phyloP scores from a whole-genome alignment of 2,797 vertebrate genomes.

The Enteromius viviparus region DNA sequence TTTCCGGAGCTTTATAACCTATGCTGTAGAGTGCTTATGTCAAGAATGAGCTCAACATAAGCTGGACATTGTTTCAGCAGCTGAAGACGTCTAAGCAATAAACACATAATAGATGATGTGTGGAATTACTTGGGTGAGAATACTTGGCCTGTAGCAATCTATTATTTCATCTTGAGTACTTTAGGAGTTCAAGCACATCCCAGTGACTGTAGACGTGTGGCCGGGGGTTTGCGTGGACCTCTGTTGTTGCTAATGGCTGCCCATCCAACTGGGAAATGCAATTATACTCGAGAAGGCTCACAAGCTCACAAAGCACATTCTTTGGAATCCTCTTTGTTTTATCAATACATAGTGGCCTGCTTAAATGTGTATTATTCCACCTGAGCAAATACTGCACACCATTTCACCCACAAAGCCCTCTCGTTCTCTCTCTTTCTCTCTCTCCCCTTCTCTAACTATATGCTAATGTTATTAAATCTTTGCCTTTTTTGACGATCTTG shows the following conservation, averaged over 20 bases:
- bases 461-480: conserved; percentile 56
- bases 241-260: conserved; percentile 75
- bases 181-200: conserved; percentile 21
- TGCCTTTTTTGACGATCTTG: conserved; percentile 67
- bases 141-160: conserved; percentile 25
- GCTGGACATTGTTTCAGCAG: conserved; percentile 44
- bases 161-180: conserved; percentile 18
- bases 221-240: conserved; percentile 53
- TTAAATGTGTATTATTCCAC: conserved; percentile 88
- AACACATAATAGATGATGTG: conserved; percentile 33
- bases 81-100: conserved; percentile 17
- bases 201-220: conserved; percentile 12
- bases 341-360: conserved; percentile 78
- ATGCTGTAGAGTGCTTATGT: conserved; percentile 51
- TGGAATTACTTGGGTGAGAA: conserved; percentile 41
- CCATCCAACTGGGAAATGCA: conserved; percentile 66
- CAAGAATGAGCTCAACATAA: conserved; percentile 44
- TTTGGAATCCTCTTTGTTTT: conserved; percentile 89
- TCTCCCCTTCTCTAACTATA: conserved; percentile 39
- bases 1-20: conserved; percentile 51
- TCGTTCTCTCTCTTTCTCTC: conserved; percentile 53
- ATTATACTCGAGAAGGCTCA: conserved; percentile 66
- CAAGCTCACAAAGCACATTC: conserved; percentile 83
- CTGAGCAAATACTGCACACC: conserved; percentile 90
- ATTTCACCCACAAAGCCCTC: conserved; percentile 76